These are phyloP conservation scores for Ailuropoda melanoleuca DNA, from an alignment of 2,113 vertebrate genomes.

Conservation along the genomic window DNA sequence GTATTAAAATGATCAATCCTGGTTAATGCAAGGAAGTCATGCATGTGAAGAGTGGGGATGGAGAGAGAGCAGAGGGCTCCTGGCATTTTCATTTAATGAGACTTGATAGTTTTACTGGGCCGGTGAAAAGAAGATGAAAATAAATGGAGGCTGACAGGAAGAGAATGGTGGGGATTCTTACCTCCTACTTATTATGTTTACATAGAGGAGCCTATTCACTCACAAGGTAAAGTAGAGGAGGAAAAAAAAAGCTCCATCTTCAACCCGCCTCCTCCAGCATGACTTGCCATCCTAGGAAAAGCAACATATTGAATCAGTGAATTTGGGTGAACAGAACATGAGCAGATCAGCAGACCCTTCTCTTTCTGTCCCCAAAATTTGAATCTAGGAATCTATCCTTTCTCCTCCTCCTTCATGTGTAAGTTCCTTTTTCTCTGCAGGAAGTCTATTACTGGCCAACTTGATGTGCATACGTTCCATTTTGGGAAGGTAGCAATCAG, in stretches of 20 bases:
- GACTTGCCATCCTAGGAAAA: not conserved
- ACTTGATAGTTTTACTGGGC: not conserved
- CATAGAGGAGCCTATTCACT: not conserved
- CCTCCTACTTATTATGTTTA: not conserved
- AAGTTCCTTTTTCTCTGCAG: not conserved
- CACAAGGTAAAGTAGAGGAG: not conserved
- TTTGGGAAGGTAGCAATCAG: not conserved
- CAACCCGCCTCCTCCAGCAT: not conserved
- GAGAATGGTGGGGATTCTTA: not conserved
- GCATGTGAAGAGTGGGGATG: not conserved
- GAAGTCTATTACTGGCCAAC: not conserved
- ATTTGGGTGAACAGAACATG: not conserved
- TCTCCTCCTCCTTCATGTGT: not conserved
- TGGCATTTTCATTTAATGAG: slow-evolving; percentile 10
- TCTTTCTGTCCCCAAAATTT: not conserved
- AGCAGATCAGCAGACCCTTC: not conserved
- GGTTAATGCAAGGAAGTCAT: not conserved
- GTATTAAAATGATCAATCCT: not conserved
- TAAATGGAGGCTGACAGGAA: not conserved
- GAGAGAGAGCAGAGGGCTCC: not conserved
- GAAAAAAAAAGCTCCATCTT: not conserved
- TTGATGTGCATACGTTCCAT: not conserved
- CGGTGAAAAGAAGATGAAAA: not conserved
- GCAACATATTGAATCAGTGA: not conserved
- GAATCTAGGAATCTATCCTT: not conserved